phyloP scores from a whole-genome alignment of 2,888 invertebrate genomes.

The Lycophotia porphyrea region DNA sequence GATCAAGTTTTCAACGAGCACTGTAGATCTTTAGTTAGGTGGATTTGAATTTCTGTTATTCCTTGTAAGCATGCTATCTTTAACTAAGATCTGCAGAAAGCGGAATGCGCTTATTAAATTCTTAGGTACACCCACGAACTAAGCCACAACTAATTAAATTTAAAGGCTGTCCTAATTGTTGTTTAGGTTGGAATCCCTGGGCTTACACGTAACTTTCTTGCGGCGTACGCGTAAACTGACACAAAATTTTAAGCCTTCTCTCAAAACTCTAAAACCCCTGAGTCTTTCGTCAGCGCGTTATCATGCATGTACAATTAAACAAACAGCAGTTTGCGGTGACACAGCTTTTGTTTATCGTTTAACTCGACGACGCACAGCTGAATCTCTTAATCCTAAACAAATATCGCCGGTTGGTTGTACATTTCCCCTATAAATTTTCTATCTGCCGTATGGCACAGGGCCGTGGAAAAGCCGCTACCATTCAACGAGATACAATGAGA shows the following conservation, averaged over 20 bases:
- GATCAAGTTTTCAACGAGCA: conserved; percentile 27
- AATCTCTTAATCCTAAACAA: conserved; percentile 89
- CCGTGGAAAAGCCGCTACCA: conserved; percentile 76
- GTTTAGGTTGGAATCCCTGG: conserved; percentile 65
- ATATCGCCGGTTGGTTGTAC: conserved; percentile 76
- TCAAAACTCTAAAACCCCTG: conserved; percentile 73
- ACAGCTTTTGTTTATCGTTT: conserved; percentile 87
- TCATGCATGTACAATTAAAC: conserved; percentile 87
- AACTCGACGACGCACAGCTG: conserved; percentile 82
- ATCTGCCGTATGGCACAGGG: conserved; percentile 69
- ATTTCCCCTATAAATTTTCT: conserved; percentile 78
- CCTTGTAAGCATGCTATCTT: conserved; percentile 56
- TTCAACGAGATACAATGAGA: conserved; percentile 83
- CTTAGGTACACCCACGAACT: conserved; percentile 52
- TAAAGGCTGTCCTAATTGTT: conserved; percentile 65
- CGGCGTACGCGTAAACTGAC: conserved; percentile 71
- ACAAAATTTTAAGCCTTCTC: conserved; percentile 74
- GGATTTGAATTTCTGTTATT: conserved; percentile 51
- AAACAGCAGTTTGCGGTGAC: conserved; percentile 86
- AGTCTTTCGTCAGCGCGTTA: conserved; percentile 81
- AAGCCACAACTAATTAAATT: conserved; percentile 67
- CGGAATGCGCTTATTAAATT: conserved; percentile 64
- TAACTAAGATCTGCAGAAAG: conserved; percentile 58
- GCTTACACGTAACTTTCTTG: conserved; percentile 70
- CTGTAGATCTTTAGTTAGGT: conserved; percentile 42